A percentile compares a stretch with the other conserved stretches of the same genome.
phyloP scores from a whole-genome alignment of 2,113 vertebrate genomes.

The Trichechus manatus region DNA sequence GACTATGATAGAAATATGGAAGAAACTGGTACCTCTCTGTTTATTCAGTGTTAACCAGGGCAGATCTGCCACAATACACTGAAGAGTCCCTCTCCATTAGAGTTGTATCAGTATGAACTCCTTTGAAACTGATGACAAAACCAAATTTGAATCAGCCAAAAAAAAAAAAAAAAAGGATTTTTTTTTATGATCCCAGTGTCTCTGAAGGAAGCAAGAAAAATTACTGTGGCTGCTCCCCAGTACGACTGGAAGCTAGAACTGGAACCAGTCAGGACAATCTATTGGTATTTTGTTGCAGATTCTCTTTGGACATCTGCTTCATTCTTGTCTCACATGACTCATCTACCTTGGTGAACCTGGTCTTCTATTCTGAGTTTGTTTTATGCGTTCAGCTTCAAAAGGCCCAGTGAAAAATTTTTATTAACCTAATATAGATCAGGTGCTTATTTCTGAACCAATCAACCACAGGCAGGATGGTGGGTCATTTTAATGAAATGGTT shows the following conservation, averaged over 20 bases:
- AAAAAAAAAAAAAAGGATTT: not conserved
- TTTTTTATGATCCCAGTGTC: not conserved
- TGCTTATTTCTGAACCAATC: not conserved
- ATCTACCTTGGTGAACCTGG: not conserved
- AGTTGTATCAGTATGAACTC: not conserved
- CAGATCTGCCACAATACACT: not conserved
- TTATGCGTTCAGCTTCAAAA: not conserved
- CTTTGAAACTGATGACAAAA: not conserved
- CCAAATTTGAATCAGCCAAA: not conserved
- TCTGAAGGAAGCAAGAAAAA: not conserved
- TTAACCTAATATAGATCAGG: not conserved
- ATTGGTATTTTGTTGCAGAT: not conserved
- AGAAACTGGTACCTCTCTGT: not conserved
- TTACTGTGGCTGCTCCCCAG: not conserved
- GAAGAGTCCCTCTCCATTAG: not conserved
- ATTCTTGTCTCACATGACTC: not conserved
- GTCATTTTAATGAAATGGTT: not conserved
- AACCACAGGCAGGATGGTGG: not conserved
- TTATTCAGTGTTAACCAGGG: not conserved
- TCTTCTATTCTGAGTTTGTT: not conserved
- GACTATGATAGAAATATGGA: not conserved
- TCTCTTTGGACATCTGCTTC: not conserved
- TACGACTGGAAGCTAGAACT: no score
- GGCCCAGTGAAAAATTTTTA: not conserved
- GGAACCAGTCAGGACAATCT: fast-evolving